Evolutionary conservation across 2,113 vertebrate genomes (phyloP).

Genomic region (Leptosomus discolor): DNA sequence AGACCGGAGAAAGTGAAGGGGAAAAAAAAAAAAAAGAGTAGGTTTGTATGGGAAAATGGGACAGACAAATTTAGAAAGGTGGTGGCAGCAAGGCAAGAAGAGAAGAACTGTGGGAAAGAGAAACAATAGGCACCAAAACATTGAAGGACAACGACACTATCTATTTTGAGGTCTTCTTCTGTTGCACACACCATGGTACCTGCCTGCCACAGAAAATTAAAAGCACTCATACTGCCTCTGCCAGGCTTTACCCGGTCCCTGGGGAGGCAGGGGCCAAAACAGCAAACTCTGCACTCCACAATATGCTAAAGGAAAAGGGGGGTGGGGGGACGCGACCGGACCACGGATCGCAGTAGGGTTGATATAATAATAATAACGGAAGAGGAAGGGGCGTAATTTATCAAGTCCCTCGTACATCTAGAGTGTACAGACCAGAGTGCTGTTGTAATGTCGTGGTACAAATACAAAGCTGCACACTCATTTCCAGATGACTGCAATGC

Average conservation of each 20-base stretch:
- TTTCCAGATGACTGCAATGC: conserved; percentile 26
- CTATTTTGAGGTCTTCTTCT: background rate
- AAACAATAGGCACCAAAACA: background rate
- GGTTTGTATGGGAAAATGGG: background rate
- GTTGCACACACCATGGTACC: background rate
- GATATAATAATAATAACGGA: background rate
- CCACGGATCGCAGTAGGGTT: background rate
- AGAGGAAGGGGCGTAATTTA: background rate
- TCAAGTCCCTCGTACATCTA: background rate
- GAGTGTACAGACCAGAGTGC: background rate
- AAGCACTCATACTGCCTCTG: background rate
- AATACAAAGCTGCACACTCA: conserved; percentile 13
- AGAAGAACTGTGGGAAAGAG: background rate
- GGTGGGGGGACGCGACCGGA: background rate
- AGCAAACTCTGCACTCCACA: background rate
- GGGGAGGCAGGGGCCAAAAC: background rate
- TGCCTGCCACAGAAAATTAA: background rate
- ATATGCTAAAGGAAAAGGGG: background rate
- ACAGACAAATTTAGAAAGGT: background rate
- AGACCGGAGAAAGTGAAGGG: background rate
- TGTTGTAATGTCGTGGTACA: background rate
- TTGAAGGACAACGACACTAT: background rate
- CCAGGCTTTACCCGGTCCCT: background rate
- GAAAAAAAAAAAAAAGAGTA: background rate
- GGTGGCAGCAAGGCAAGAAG: background rate